Base-by-base conservation (phyloP, 2,888 invertebrate genomes). In the Ommatoiulus sabulosus region DNA sequence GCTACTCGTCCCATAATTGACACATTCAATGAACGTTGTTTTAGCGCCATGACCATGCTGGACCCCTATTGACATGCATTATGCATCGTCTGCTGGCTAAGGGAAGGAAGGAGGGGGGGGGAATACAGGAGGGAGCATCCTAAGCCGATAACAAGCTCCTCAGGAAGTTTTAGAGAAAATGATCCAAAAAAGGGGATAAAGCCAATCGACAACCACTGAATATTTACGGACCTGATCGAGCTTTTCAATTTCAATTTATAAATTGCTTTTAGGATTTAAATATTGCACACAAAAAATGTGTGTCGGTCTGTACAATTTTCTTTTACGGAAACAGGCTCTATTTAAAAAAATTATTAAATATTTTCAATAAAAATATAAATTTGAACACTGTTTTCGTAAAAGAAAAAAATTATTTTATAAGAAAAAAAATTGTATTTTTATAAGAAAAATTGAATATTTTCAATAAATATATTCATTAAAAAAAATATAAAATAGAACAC, bases 131-230 rank as follows among this genome's bases (percentile, higher is more conserved):
- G 63, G 63, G 20, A 6, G 20, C 63, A 20, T 57, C 63, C 63
- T 63, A 63, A 63, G 63, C 63, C 63, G 63, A 63, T 63, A 63
- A 63, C 63, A 63, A 63, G 63, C 63, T 20, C 63, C 63, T 63
- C 20, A 63, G 6, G 63, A 63, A 20, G 63, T 63, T 63, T 63
- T 20, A 20, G 20, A 63, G 63, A 20, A 63, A 5, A 63, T 63
- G 63, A 63, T 63, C 48, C 48, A 48, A 48, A 48, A 10, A 12
- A 48, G 20, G 6, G 20, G 20, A 63, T 20, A 63, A 63, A 63
- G 6, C n/a, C 20, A 20, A 7, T 63, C 15, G 20, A 63, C n/a
- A 63, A 20, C 35, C 15, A 20, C 63, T n/a, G 5, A 20, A 20
- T 63, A 63, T 63, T 63, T 20, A 63, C 63, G 15, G 6, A 63